These are phyloP conservation scores for Brachymystax lenok DNA, from an alignment of 2,797 vertebrate genomes.

Conservation along the genomic window DNA sequence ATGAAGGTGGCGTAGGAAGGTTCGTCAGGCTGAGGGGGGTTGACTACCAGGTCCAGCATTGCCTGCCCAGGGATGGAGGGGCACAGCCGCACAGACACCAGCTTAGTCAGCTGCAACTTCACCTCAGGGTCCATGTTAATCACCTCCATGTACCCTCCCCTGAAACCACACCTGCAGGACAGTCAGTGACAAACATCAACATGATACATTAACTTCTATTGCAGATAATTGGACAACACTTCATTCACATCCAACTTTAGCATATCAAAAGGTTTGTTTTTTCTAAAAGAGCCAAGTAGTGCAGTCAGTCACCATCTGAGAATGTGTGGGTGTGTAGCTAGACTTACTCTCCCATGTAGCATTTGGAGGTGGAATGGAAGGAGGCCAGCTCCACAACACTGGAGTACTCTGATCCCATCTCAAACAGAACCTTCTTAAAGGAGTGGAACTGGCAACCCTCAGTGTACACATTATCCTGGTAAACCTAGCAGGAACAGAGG, in stretches of 20 bases:
- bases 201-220: background rate
- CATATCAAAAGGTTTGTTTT: background rate
- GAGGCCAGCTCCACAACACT: conserved; percentile 85
- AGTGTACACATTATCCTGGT: conserved; percentile 92
- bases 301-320: background rate
- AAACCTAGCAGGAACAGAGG: conserved; percentile 74
- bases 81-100: conserved; percentile 86
- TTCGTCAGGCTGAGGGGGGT: conserved; percentile 81
- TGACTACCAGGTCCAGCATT: conserved; percentile 80
- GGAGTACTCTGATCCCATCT: conserved; percentile 87
- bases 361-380: conserved; percentile 92
- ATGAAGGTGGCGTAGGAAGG: conserved; percentile 82
- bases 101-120: conserved; percentile 80
- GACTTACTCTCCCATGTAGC: conserved; percentile 95
- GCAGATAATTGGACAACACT: background rate
- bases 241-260: no score
- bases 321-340: background rate
- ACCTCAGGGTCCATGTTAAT: conserved; percentile 86
- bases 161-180: conserved; percentile 85
- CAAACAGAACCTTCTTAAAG: conserved; percentile 91
- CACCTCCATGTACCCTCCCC: conserved; percentile 89
- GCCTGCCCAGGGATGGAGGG: conserved; percentile 85
- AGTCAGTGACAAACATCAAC: background rate
- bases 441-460: conserved; percentile 87
- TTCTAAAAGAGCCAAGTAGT: background rate